These are phyloP conservation scores for Ectemnius lituratus DNA, from an alignment of 2,888 invertebrate genomes.

Conservation along the genomic window DNA sequence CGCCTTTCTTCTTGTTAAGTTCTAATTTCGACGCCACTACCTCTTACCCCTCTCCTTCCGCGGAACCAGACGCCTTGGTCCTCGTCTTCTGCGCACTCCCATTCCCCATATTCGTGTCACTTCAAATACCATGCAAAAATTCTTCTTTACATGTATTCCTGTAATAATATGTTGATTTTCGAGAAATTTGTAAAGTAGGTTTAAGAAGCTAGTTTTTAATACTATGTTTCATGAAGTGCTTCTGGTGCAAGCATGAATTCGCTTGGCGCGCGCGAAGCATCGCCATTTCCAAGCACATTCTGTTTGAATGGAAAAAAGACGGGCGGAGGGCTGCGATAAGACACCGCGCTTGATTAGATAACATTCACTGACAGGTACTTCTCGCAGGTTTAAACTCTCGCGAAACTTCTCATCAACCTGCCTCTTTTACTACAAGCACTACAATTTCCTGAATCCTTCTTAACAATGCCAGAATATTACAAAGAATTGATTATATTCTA, in stretches of 20 bases:
- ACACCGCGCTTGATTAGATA: conserved; percentile 55
- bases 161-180: no score
- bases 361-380: conserved; percentile 50
- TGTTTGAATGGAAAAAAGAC: conserved; percentile 39
- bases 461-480: no score
- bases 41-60: conserved; percentile 11
- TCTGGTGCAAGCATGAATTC: neutral
- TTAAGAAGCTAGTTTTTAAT: no score
- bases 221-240: no score
- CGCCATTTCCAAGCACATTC: conserved; percentile 44
- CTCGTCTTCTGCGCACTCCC: no score
- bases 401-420: neutral
- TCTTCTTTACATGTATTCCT: no score
- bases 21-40: conserved; percentile 57
- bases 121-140: no score
- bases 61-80: no score
- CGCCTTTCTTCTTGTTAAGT: conserved; percentile 60
- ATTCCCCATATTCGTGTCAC: no score
- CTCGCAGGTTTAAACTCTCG: conserved; percentile 38
- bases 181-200: no score
- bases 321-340: conserved; percentile 46
- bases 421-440: neutral
- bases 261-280: conserved; percentile 23
- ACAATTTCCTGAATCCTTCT: neutral
- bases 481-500: no score